These are phyloP conservation scores for Chaunax sp. DNA, from an alignment of 2,797 vertebrate genomes.

Conservation along the genomic window DNA sequence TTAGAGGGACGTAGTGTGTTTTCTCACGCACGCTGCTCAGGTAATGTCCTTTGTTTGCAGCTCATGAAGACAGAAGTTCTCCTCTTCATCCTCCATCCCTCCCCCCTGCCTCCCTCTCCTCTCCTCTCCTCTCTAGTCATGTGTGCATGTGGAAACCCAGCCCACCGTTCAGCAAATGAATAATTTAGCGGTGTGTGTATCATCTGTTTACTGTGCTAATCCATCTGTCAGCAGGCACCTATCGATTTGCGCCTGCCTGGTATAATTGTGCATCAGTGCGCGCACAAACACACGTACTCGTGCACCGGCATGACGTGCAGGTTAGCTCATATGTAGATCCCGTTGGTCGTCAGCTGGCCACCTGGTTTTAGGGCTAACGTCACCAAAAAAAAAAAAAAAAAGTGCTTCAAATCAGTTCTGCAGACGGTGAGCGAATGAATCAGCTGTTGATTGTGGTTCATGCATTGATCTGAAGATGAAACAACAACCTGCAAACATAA, in stretches of 20 bases:
- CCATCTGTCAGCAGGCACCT: constrained; percentile 89
- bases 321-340: constrained; percentile 81
- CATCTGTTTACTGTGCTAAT: constrained; percentile 91
- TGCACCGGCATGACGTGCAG: constrained; percentile 67
- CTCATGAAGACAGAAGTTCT: constrained; percentile 6
- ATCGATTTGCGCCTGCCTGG: constrained; percentile 88
- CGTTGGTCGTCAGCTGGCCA: constrained; percentile 76
- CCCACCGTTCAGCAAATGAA: constrained; percentile 85
- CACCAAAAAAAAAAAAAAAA: too few species aligned
- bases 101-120: constrained; percentile 13
- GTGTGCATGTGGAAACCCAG: constrained; percentile 78
- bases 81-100: constrained; percentile 31
- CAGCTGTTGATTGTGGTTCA: too few species aligned
- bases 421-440: too few species aligned
- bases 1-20: constrained; percentile 51
- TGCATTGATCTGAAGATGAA: too few species aligned
- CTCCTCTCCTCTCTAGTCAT: constrained; percentile 12
- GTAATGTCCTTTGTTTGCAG: constrained; percentile 40
- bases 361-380: too few species aligned
- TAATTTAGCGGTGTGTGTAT: constrained; percentile 90
- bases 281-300: constrained; percentile 15
- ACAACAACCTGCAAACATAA: too few species aligned
- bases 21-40: constrained; percentile 16
- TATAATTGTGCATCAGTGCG: constrained; percentile 83
- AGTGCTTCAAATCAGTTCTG: too few species aligned